Percentiles rank a stretch among this genome's conserved stretches.
Evolutionary conservation across 23 tunicate genomes (phyloP).

Genomic region (Ciona savignyi): DNA sequence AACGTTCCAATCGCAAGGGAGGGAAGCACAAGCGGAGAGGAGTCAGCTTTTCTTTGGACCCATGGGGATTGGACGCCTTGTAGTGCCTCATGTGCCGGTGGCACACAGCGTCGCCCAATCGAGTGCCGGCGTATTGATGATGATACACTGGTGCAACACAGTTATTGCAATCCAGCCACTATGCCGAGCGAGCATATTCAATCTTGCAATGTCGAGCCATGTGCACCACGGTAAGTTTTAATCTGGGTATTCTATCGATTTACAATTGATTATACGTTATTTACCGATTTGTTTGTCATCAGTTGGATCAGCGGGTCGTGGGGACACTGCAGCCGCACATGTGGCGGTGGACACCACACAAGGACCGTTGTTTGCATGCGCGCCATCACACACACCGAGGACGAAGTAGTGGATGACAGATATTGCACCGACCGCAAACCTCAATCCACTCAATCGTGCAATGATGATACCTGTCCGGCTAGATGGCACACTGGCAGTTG

Average conservation of each 20-base stretch:
- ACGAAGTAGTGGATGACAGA: slow-evolving; percentile 48
- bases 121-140: slow-evolving; percentile 75
- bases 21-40: slow-evolving; percentile 42
- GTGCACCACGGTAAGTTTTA: slow-evolving; percentile 74
- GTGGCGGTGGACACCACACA: slow-evolving; percentile 84
- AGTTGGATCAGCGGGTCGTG: slow-evolving; percentile 87
- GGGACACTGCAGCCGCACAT: slow-evolving; percentile 64
- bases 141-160: slow-evolving; percentile 63
- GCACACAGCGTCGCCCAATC: slow-evolving; percentile 56
- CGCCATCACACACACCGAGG: slow-evolving; percentile 52
- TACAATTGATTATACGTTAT: no score
- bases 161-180: slow-evolving; percentile 57
- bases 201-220: slow-evolving; percentile 83
- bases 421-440: slow-evolving; percentile 58
- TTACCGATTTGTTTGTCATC: no score
- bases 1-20: slow-evolving; percentile 77
- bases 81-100: slow-evolving; percentile 85
- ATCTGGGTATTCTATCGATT: no score
- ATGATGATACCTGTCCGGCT: slow-evolving; percentile 75
- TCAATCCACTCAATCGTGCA: slow-evolving; percentile 39
- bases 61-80: slow-evolving; percentile 86
- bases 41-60: slow-evolving; percentile 76
- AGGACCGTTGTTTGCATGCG: slow-evolving; percentile 67
- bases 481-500: slow-evolving; percentile 65
- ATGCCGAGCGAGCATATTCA: slow-evolving; percentile 58